Evolutionary conservation across 2,888 invertebrate genomes (phyloP), one percentile per base, ranked within the genome.

Genomic region (Monopis laevigella): DNA sequence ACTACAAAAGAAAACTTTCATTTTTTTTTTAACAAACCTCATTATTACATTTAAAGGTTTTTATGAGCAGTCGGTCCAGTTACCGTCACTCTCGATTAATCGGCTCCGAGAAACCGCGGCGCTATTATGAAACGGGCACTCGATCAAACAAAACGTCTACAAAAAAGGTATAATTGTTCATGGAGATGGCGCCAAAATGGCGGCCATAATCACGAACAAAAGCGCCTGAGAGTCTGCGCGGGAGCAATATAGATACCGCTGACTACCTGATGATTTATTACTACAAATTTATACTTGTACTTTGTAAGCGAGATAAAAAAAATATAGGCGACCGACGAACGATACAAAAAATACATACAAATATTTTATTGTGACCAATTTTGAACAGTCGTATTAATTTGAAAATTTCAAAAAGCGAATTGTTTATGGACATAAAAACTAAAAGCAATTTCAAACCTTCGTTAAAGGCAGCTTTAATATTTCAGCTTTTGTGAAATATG

Each of bases 151-250:
- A 43, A 42, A 42, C 41, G 47, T 14, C 17, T 4, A 17, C 17
- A 32, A 47, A 46, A 46, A 54, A 54, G 54, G 49, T 43, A 32
- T 54, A 58, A 62, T 59, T 51, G 47, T 44, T 46, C 44, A 56
- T 54, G 30, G 51, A 53, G 52, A 49, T 39, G 57, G 60, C 59
- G 62, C 60, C 62, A 55, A 39, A 10, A 39, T 42, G 57, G 56
- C 54, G 57, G 52, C 52, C 49, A 43, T 46, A 48, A 48, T 49
- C 41, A 41, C 38, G 46, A 47, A 56, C 52, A 58, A 56, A 58
- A 54, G 61, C 62, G 63, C 59, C 63, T 56, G 52, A 55, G 48
- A 55, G 65, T 64, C 60, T 63, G 57, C 59, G 53, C 52, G 44
- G 44, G 55, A 55, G 52, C 52, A 58, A 47, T 44, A 32, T 35